A percentile compares a stretch with the other conserved stretches of the same genome.
Evolutionary conservation across 2,113 vertebrate species (phyloP).

Genomic region (Pomatostomus ruficeps): DNA sequence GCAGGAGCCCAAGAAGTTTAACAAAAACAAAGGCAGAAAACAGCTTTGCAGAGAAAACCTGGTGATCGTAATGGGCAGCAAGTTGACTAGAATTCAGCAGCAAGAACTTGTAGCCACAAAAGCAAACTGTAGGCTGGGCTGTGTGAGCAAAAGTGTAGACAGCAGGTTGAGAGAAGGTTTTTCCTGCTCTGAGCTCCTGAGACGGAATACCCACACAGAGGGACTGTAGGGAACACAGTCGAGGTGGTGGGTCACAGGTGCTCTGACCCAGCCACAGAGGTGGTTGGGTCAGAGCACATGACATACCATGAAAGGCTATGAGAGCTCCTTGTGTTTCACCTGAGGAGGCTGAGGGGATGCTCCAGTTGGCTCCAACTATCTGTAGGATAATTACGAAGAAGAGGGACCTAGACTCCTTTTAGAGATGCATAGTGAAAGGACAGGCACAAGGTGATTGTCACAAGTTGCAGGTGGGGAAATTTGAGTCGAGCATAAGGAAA

Average conservation of each 20-base stretch:
- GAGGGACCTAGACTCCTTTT: not conserved
- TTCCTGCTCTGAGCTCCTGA: not conserved
- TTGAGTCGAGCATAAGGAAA: not conserved
- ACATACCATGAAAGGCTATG: not conserved
- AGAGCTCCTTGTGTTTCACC: not conserved
- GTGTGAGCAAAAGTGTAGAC: not conserved
- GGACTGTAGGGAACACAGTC: not conserved
- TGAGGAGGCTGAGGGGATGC: not conserved
- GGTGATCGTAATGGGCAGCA: not conserved
- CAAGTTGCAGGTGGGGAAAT: not conserved
- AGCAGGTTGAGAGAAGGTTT: not conserved
- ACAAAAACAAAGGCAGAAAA: not conserved
- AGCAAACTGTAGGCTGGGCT: not conserved
- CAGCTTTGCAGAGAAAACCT: not conserved
- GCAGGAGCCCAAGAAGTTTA: not conserved
- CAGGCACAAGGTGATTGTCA: not conserved
- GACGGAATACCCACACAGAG: not conserved
- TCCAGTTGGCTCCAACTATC: fast-evolving
- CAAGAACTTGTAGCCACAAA: not conserved
- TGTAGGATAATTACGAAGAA: not conserved
- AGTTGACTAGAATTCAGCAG: not conserved
- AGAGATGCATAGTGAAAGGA: not conserved
- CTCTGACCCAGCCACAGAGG: fast-evolving
- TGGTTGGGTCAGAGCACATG: not conserved
- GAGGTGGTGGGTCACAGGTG: too few species aligned